Base-by-base conservation (phyloP, 2,888 invertebrate species). In the Leuctra nigra region DNA sequence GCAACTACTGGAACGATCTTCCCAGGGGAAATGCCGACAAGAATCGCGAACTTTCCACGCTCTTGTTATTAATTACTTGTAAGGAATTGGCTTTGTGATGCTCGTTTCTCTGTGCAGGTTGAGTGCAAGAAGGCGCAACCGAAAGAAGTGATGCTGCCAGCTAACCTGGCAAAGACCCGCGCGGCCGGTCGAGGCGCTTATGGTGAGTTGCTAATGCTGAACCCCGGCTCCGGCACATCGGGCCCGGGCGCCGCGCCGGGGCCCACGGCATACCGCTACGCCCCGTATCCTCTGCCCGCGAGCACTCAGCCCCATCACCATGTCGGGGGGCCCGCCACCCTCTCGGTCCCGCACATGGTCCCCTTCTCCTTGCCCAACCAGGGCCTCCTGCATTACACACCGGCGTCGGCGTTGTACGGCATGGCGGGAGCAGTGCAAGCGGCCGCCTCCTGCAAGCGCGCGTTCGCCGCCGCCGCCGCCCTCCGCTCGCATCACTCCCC, bases 61-160 rank as follows among this genome's bases (percentile, higher is more conserved):
- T 23, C 14, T 23, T 23, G 23, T 47, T 47, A 47, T 47, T 47
- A 47, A 47, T 47, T 47, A 29, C 47, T 47, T 25, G 47, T 13
- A n/a, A 24, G 47, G 47, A 50, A 35, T 50, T 50, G 33, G 35
- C 33, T 33, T 22, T 35, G 35, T 50, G 50, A 14, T 29, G 29
- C 11, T n/a, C 11, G 29, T 29, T 11, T 29, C 7, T 29, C 64
- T 66, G 76, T 78, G 39, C 80, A 98, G 97, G 97, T 98, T 80
- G 98, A 98, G 82, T 97, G 97, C 82, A 98, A 98, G 86, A 98
- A 98, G 79, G 99, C 99, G 72, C 99, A 99, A 79, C 99, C 99
- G 64, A 99, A 99, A 82, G 99, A 99, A 82, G 98, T 99, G 70
- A 99, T 99, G 99, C 86, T 98, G 72, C 98, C 98, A 69, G 90